Evolutionary conservation across 2,797 vertebrate species (phyloP).

Genomic region (Pyrrhura leucotis): DNA sequence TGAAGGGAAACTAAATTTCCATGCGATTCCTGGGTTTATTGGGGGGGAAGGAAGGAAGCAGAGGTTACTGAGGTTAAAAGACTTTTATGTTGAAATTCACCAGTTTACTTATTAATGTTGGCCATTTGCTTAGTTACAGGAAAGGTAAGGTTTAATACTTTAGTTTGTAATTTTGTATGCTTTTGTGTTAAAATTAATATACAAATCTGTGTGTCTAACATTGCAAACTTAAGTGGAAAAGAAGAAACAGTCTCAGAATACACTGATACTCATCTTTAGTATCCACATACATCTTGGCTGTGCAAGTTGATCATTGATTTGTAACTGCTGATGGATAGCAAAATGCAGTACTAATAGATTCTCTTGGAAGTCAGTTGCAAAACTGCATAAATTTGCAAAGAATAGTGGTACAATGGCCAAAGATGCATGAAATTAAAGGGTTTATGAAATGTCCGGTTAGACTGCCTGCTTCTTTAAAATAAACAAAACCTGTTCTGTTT

Average conservation of each 20-base stretch:
- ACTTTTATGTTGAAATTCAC: background rate
- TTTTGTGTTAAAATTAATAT: constrained; percentile 35
- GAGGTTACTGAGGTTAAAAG: background rate
- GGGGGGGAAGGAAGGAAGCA: background rate
- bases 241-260: background rate
- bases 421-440: background rate
- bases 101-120: constrained; percentile 19
- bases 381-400: background rate
- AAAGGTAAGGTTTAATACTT: background rate
- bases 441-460: background rate
- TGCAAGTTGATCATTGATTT: background rate
- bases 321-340: background rate
- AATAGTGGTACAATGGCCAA: background rate
- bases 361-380: background rate
- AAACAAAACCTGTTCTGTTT: background rate
- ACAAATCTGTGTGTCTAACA: background rate
- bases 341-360: background rate
- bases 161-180: background rate
- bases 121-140: constrained; percentile 22
- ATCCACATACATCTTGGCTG: background rate
- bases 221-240: background rate
- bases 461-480: background rate
- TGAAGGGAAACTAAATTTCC: background rate
- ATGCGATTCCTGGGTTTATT: background rate
- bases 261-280: background rate